phyloP scores from a whole-genome alignment of 37 sponge, comb jelly and placozoan genomes.

The Geodia barretti region DNA sequence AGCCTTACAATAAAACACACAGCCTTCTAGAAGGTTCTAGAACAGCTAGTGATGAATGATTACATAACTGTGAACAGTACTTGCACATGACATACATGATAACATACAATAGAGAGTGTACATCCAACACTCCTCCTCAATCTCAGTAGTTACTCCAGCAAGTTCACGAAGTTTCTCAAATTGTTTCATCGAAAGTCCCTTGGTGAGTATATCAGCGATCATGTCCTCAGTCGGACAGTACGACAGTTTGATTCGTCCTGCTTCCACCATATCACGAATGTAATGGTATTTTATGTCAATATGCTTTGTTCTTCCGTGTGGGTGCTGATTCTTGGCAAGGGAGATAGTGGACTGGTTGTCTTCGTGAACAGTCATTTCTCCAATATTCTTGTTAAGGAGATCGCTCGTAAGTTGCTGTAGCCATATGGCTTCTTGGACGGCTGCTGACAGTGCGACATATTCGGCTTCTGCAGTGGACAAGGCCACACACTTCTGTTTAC shows the following conservation, averaged over 20 bases:
- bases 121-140: conserved; percentile 49
- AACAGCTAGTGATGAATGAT: too few relatives aligned
- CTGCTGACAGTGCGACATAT: conserved; percentile 39
- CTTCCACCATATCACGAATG: conserved; percentile 19
- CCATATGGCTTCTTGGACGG: conserved; percentile 59
- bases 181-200: conserved; percentile 17
- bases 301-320: conserved; percentile 38
- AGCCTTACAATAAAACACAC: too few relatives aligned
- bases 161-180: conserved; percentile 11
- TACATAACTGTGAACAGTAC: too few relatives aligned
- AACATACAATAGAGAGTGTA: too few relatives aligned
- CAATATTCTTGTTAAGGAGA: background rate
- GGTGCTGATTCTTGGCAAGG: conserved; percentile 40
- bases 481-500: conserved; percentile 30
- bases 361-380: conserved; percentile 24
- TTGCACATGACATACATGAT: too few relatives aligned
- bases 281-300: conserved; percentile 46
- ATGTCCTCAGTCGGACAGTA: too few relatives aligned
- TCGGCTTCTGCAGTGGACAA: conserved; percentile 47
- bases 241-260: conserved; percentile 18
- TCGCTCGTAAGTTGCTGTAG: conserved; percentile 33
- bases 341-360: conserved; percentile 56
- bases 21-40: too few relatives aligned
- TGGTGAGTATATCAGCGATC: conserved; percentile 42
- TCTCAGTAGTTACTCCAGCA: conserved; percentile 9